phyloP scores from a whole-genome alignment of 2,797 vertebrate genomes.

The Mormyrops attenuatus region DNA sequence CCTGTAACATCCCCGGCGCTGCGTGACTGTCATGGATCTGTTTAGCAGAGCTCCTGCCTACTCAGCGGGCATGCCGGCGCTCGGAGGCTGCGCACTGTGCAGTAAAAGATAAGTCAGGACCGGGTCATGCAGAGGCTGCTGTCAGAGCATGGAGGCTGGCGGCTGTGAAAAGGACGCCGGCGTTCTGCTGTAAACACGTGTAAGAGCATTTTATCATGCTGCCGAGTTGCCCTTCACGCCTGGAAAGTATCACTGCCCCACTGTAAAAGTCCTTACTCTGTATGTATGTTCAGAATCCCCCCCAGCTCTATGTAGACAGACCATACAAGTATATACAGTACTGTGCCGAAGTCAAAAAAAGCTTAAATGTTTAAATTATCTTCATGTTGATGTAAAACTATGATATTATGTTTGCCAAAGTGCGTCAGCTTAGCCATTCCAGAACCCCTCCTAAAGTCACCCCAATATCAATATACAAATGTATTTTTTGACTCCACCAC shows the following conservation, averaged over 20 bases:
- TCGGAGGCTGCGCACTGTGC: neutral
- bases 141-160: neutral
- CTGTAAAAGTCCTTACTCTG: neutral
- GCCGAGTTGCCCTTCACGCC: neutral
- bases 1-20: slow-evolving; percentile 28
- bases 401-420: neutral
- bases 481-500: neutral
- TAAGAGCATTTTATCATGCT: neutral
- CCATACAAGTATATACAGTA: neutral
- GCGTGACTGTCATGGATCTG: neutral
- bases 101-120: neutral
- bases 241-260: neutral
- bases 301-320: neutral
- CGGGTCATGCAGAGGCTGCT: neutral
- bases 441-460: neutral
- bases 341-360: neutral
- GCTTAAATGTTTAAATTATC: neutral
- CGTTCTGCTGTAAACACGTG: neutral
- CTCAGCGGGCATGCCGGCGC: neutral
- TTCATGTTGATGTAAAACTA: neutral
- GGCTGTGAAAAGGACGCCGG: neutral
- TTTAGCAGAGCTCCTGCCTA: neutral
- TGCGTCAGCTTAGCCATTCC: neutral
- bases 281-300: neutral
- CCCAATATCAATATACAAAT: neutral